These are phyloP conservation scores for Thecophora atra DNA, from an alignment of 2,888 invertebrate genomes.

Conservation along the genomic window DNA sequence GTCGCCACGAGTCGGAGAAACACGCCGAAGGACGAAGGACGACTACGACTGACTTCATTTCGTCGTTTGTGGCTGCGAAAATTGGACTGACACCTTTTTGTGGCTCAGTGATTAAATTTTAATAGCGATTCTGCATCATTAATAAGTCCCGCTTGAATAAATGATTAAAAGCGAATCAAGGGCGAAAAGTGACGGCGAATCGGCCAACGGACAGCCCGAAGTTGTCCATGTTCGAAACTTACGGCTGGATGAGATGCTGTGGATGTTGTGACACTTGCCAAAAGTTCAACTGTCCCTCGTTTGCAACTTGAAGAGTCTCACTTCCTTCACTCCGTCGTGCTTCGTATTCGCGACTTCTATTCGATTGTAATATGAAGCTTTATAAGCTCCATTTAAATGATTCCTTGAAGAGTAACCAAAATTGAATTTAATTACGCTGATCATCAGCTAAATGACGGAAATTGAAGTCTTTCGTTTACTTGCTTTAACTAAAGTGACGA, in stretches of 20 bases:
- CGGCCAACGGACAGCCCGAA: neutral
- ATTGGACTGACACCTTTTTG: slow-evolving; percentile 54
- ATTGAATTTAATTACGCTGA: too few species aligned
- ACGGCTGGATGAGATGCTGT: neutral
- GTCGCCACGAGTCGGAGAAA: slow-evolving; percentile 44
- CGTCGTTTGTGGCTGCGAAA: slow-evolving; percentile 30
- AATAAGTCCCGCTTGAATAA: slow-evolving; percentile 58
- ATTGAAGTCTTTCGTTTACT: too few species aligned
- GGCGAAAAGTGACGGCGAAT: neutral
- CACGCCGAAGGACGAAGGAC: neutral
- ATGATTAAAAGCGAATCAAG: slow-evolving; percentile 43
- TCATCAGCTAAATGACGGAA: too few species aligned
- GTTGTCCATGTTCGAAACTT: neutral
- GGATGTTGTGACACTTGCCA: slow-evolving; percentile 4
- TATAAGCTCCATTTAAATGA: too few species aligned
- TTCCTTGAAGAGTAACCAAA: too few species aligned
- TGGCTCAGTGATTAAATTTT: slow-evolving; percentile 63
- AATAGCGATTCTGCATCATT: slow-evolving; percentile 58
- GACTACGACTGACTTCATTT: slow-evolving; percentile 6
- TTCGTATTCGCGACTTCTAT: neutral
- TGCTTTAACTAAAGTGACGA: too few species aligned
- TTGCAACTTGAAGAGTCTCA: neutral
- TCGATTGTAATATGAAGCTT: too few species aligned
- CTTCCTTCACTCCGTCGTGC: neutral
- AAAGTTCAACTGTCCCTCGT: slow-evolving; percentile 11